A percentile compares a stretch with the other conserved stretches of the same genome.
Evolutionary conservation across 2,113 vertebrate genomes (phyloP).

Genomic region (human (Homo sapiens)): DNA sequence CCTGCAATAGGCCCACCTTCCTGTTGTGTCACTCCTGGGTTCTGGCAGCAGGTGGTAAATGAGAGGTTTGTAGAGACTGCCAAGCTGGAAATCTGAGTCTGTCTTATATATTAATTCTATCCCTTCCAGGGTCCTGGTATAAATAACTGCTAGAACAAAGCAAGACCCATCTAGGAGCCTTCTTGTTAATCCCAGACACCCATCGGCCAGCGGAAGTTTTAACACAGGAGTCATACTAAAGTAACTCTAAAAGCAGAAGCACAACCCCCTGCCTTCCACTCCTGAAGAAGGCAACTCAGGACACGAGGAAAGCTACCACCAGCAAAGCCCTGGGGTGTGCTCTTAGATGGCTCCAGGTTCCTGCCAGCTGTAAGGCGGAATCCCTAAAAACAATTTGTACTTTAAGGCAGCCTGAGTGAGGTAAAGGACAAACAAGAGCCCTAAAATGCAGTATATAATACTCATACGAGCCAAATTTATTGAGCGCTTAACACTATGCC

Average conservation of each 20-base stretch:
- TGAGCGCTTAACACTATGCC: background rate
- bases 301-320: slow-evolving; percentile 30
- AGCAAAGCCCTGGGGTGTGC: background rate
- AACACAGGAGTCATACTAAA: background rate
- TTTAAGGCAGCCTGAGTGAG: slow-evolving; percentile 26
- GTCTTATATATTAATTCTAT: background rate
- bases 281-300: slow-evolving; percentile 13
- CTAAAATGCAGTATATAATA: background rate
- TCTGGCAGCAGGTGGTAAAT: slow-evolving; percentile 3
- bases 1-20: background rate
- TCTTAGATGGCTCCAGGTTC: slow-evolving; percentile 23
- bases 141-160: slow-evolving; percentile 24
- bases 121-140: background rate
- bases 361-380: slow-evolving; percentile 37
- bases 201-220: background rate
- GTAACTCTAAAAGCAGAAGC: slow-evolving; percentile 18
- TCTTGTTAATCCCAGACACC: slow-evolving; percentile 20
- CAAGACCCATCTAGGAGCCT: background rate
- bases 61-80: background rate
- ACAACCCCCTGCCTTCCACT: background rate
- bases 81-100: slow-evolving; percentile 31
- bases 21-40: background rate
- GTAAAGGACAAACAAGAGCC: slow-evolving; percentile 41
- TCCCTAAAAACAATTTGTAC: slow-evolving; percentile 48
- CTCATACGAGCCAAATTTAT: background rate